Conservation (phyloP, 2,888 invertebrate genomes). For the Venustoraphidia nigricollis region DNA sequence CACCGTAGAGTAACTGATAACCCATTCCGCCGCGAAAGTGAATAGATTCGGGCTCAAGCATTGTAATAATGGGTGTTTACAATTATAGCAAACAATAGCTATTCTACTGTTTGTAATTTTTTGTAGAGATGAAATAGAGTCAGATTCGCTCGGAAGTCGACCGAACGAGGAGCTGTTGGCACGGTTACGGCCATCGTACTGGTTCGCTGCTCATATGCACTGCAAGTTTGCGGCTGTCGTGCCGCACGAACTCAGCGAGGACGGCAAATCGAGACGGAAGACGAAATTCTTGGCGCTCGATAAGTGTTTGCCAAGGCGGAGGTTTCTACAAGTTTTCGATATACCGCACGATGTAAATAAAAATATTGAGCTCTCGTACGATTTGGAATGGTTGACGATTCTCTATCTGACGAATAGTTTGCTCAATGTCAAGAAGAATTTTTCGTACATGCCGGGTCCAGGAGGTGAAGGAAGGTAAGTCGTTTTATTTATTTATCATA, state of each 20-base stretch:
- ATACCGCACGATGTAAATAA: conserved; percentile 39
- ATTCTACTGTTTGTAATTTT: too few species aligned
- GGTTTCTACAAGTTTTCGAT: conserved; percentile 72
- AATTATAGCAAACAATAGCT: too few species aligned
- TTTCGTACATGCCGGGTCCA: conserved; percentile 71
- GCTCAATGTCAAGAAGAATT: conserved; percentile 49
- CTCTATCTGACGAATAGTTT: conserved; percentile 81
- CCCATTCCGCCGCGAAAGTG: too few species aligned
- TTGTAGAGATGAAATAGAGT: conserved; percentile 65
- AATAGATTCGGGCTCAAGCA: too few species aligned
- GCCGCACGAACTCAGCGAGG: conserved; percentile 40
- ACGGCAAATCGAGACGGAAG: conserved; percentile 24
- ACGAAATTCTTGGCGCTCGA: conserved; percentile 92
- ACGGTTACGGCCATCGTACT: conserved; percentile 68
- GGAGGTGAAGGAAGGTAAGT: conserved; percentile 47
- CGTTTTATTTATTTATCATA: background rate
- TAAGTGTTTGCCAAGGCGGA: conserved; percentile 81
- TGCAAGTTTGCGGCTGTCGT: conserved; percentile 87
- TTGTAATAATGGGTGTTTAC: too few species aligned
- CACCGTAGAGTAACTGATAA: too few species aligned
- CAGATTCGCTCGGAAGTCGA: conserved; percentile 71
- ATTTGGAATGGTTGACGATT: conserved; percentile 89
- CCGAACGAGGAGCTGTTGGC: conserved; percentile 72
- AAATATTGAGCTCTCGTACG: conserved; percentile 49
- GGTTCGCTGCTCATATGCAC: conserved; percentile 97